Evolutionary conservation across 2,113 vertebrate genomes (phyloP).

Genomic region (Lutjanus erythropterus): DNA sequence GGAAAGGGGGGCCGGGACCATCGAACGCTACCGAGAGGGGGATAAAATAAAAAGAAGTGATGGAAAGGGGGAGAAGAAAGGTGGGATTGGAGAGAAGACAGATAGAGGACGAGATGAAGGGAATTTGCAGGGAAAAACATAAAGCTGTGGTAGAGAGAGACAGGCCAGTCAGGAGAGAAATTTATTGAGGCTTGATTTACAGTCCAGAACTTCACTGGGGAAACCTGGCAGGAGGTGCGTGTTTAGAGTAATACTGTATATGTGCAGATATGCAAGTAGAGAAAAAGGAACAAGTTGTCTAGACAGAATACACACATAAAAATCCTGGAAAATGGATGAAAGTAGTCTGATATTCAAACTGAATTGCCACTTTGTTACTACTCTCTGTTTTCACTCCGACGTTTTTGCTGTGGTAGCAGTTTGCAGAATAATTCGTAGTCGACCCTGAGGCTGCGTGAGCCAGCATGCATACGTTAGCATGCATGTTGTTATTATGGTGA

Average conservation of each 20-base stretch:
- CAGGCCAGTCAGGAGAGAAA: not conserved
- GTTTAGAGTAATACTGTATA: too few relatives aligned
- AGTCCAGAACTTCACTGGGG: constrained; percentile 15
- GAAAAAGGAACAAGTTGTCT: not conserved
- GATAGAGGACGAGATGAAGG: not conserved
- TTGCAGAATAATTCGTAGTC: not conserved
- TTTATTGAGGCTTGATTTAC: constrained; percentile 23
- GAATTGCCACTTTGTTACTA: not conserved
- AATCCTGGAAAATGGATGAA: constrained; percentile 1
- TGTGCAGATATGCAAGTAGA: not conserved
- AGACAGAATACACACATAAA: not conserved
- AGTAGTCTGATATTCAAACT: not conserved
- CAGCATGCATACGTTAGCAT: not conserved
- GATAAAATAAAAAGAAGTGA: constrained; percentile 11
- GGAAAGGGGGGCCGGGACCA: not conserved
- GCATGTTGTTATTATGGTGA: not conserved
- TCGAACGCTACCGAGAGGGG: not conserved
- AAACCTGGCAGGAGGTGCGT: constrained; percentile 20
- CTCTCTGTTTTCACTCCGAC: not conserved
- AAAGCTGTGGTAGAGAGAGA: not conserved
- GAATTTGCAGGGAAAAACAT: not conserved
- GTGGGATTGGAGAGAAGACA: constrained; percentile 2
- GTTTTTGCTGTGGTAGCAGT: not conserved
- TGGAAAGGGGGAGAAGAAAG: constrained; percentile 18
- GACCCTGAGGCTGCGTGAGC: not conserved